Evolutionary conservation across 2,797 vertebrate species (phyloP), one percentile per base, ranked within the genome.

Genomic region (Tangara arthus): DNA sequence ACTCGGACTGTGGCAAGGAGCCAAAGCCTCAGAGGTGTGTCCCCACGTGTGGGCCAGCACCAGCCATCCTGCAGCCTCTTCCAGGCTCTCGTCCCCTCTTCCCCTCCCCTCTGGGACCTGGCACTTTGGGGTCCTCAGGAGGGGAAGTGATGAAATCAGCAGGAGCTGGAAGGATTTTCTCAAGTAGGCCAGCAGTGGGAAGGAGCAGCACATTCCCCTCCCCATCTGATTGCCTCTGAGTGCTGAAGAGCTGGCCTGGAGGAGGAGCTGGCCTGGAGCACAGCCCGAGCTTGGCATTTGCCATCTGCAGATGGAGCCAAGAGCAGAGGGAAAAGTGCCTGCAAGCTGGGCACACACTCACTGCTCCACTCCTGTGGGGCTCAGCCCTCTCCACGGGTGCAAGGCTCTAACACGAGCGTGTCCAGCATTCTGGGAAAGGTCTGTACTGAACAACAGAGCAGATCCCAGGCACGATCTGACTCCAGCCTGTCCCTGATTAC

Each of bases 121-220:
- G 49, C 79, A 27, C 68, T 52, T 94, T 14, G 14, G 41, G 87
- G 61, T 85, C 46, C 44, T 79, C 60, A 20, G 64, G 75, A 89
- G 37, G 56, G 60, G 56, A 89, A 91, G 60, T 17, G 56, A 91
- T 42, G 75, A 82, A 82, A 84, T 60, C 84, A 26, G 75, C 90
- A 87, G 77, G 44, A 87, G 59, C 66, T 84, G 86, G 63, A 81
- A 89, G 81, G 65, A 53, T 79, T 89, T 93, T 92, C 73, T 82
- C 77, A 47, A 89, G 63, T 66, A 88, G 78, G 42, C 81, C 90
- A 89, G 87, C 61, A 78, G 61, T 16, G 44, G 76, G 77, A 92
- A 91, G 42, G 61, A 83, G 77, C 70, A 90, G 50, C 66, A 63
- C 78, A 59, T 76, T 92, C 83, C 87, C 86, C 59, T 93, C 66